A percentile compares a stretch with the other conserved stretches of the same genome.
Evolutionary conservation across 1,140 invertebrate genomes (phyloP).

Genomic region (Hesperophylax magnus): DNA sequence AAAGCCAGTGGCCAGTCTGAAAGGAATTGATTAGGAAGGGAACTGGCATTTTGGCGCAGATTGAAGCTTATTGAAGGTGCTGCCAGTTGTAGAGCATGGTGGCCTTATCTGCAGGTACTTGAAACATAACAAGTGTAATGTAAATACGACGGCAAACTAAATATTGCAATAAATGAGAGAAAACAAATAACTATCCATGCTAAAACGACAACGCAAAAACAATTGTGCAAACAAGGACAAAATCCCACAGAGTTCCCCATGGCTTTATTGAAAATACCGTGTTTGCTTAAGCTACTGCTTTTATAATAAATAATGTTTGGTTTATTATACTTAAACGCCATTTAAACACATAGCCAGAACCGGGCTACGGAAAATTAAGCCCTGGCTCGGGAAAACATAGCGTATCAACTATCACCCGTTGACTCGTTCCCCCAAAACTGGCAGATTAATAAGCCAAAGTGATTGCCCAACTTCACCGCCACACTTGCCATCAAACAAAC

Average conservation of each 20-base stretch:
- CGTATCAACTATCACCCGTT: background rate
- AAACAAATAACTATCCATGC: constrained; percentile 51
- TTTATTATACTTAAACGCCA: background rate
- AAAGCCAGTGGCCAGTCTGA: background rate
- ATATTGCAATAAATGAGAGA: constrained; percentile 53
- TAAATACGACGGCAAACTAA: constrained; percentile 56
- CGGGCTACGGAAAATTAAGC: background rate
- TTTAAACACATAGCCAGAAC: background rate
- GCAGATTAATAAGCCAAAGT: background rate
- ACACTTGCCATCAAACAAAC: background rate
- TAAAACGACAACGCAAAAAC: constrained; percentile 55
- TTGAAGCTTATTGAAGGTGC: constrained; percentile 40
- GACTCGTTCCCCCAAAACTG: background rate
- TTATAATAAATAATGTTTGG: constrained; percentile 25
- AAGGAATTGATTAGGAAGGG: constrained; percentile 20
- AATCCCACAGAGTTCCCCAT: constrained; percentile 21
- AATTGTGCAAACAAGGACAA: constrained; percentile 44
- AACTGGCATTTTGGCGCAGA: constrained; percentile 35
- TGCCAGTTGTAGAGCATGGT: constrained; percentile 46
- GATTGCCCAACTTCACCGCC: background rate
- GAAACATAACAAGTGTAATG: constrained; percentile 58
- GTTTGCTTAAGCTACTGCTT: constrained; percentile 45
- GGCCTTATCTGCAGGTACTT: constrained; percentile 55
- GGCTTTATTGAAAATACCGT: constrained; percentile 38
- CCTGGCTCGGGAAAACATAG: background rate